Evolutionary conservation across 2,888 invertebrate genomes (phyloP).

Genomic region (Trypoxylon attenuatum): DNA sequence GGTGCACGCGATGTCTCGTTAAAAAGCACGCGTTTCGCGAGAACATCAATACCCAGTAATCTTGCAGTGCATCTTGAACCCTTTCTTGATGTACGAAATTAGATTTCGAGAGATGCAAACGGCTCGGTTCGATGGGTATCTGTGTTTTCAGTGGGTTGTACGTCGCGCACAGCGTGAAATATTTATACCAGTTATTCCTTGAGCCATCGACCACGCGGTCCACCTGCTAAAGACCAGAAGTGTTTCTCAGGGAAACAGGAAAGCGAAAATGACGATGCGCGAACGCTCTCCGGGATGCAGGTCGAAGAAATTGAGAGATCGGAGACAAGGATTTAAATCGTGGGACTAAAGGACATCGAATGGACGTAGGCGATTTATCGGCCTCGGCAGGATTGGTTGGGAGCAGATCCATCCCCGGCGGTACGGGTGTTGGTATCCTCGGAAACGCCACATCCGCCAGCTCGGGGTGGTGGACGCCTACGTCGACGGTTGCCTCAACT

Average conservation of each 20-base stretch:
- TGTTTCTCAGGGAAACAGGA: not conserved
- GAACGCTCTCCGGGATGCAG: constrained; percentile 37
- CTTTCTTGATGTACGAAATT: not conserved
- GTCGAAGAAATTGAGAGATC: constrained; percentile 43
- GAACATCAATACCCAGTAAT: too few species aligned
- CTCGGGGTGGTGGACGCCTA: constrained; percentile 70
- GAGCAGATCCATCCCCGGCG: constrained; percentile 66
- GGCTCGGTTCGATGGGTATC: not conserved
- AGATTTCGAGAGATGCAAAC: not conserved
- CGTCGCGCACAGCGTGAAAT: not conserved
- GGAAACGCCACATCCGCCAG: constrained; percentile 57
- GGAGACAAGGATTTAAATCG: constrained; percentile 49
- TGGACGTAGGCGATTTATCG: constrained; percentile 70
- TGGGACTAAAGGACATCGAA: constrained; percentile 63
- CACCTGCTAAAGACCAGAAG: too few species aligned
- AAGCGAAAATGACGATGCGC: constrained; percentile 48
- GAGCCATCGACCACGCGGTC: too few species aligned
- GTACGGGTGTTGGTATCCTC: constrained; percentile 63
- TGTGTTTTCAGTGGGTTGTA: not conserved
- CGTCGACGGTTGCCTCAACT: constrained; percentile 65
- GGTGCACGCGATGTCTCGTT: constrained; percentile 11
- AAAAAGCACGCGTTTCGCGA: not conserved
- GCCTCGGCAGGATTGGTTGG: constrained; percentile 64
- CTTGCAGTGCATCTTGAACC: not conserved
- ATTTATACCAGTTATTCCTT: too few species aligned